Percentiles rank a stretch among this genome's conserved stretches.
Evolutionary conservation across 2,797 vertebrate genomes (phyloP).

Genomic region (Diglossa cyanea): DNA sequence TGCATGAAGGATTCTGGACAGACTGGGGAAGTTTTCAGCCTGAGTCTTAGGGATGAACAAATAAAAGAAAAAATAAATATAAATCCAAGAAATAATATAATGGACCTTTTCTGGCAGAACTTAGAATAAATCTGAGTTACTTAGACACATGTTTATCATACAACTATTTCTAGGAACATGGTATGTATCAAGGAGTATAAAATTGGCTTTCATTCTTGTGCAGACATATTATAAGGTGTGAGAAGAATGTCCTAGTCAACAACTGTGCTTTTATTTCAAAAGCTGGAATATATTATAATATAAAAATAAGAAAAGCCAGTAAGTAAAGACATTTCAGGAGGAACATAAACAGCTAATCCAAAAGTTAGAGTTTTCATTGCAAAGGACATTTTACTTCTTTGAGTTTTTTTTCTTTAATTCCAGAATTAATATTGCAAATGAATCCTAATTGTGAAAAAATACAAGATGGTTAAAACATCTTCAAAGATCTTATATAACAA

Average conservation of each 20-base stretch:
- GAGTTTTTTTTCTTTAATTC: not conserved
- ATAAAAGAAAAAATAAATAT: not conserved
- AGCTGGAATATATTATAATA: not conserved
- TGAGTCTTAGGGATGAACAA: not conserved
- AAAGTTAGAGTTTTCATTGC: not conserved
- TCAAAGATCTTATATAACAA: not conserved
- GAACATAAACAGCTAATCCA: conserved; percentile 13
- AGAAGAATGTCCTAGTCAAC: conserved; percentile 5
- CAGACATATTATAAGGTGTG: not conserved
- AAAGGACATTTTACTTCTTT: not conserved
- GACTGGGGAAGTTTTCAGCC: not conserved
- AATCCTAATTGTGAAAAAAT: not conserved
- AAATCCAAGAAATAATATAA: not conserved
- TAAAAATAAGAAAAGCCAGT: not conserved
- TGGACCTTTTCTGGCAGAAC: not conserved
- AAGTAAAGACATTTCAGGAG: not conserved
- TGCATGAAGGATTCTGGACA: not conserved
- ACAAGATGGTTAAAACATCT: not conserved
- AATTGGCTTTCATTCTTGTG: not conserved
- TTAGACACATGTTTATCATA: not conserved
- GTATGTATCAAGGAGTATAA: not conserved
- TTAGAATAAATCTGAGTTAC: not conserved
- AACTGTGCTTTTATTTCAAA: not conserved
- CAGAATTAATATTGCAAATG: not conserved
- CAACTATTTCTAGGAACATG: not conserved